Evolutionary conservation across 2,888 invertebrate species (phyloP), one percentile per base, ranked within the genome.

Genomic region (Galeruca laticollis): DNA sequence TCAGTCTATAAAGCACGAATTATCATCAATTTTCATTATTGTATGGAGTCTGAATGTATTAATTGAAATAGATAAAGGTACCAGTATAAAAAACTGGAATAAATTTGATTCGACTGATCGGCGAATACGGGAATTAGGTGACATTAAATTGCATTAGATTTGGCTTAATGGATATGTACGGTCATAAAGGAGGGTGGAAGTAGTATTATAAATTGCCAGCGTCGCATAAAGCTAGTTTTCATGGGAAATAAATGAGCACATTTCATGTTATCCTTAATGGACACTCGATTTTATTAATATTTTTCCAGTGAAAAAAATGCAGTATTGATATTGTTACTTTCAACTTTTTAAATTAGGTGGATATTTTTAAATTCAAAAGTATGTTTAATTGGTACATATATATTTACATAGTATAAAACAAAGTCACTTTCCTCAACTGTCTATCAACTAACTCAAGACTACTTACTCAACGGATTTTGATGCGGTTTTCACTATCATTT

Each of bases 111-210:
- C 13, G 54, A 31, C 26, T 31, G 21, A 47, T 47, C 47, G 47
- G 47, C 47, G 69, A 73, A 70, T 64, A 54, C 49, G 35, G 52
- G 62, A 61, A 60, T 64, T 66, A 68, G 54, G 63, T 68, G 56
- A 65, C 69, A 70, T 72, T 69, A 57, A 69, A 71, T 71, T 70
- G 73, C 69, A 73, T 73, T 73, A 64, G 70, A 63, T 73, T 73
- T 73, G 47, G 67, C 65, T 63, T 67, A 70, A 69, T 71, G 66
- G 61, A 35, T 8, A 15, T 57, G 10, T 54, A 15, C 26, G 31
- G 31, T 54, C 26, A 31, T 21, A 18, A 33, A 21, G 15, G 18
- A 57, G 56, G 56, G 35, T 15, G 35, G 56, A 33, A 31, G 10
- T 18, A n/a, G 0, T 18, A 35, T 15, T n/a, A n/a, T n/a, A n/a